Evolutionary conservation across 2,888 invertebrate species (phyloP).

Genomic region (Caenorhabditis sp.): DNA sequence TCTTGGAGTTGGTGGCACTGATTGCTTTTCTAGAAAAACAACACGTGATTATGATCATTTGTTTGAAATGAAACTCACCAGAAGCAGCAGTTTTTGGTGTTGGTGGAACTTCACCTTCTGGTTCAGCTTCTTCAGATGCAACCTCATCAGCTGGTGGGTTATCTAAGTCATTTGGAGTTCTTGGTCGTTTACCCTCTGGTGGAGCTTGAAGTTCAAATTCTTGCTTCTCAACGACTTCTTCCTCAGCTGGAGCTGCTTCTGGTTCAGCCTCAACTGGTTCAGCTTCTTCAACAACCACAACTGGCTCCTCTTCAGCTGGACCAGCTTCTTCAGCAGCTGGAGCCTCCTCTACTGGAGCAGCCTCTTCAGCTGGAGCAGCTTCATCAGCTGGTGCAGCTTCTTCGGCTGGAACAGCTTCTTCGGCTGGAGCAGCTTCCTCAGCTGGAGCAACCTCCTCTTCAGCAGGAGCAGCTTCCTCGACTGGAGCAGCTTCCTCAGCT

Average conservation of each 20-base stretch:
- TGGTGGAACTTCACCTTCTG: conserved; percentile 41
- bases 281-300: conserved; percentile 14
- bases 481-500: conserved; percentile 3
- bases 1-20: conserved; percentile 51
- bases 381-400: conserved; percentile 36
- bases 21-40: conserved; percentile 33
- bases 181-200: conserved; percentile 66
- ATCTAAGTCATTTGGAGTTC: conserved; percentile 69
- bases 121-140: conserved; percentile 39
- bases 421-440: conserved; percentile 18
- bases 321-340: conserved; percentile 26
- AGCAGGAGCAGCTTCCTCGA: conserved; percentile 32
- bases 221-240: conserved; percentile 44
- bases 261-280: conserved; percentile 14
- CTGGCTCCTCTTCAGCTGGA: conserved; percentile 38
- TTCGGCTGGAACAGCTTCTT: conserved; percentile 26
- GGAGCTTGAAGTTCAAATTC: conserved; percentile 67
- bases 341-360: conserved; percentile 15
- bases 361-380: conserved; percentile 30
- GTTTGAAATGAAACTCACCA: conserved; percentile 9
- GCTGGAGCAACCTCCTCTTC: conserved; percentile 28
- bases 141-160: conserved; percentile 47
- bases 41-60: neutral
- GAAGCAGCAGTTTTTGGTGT: conserved; percentile 52
- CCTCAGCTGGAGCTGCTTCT: conserved; percentile 29